These are phyloP conservation scores for Drosophila rellima DNA, from an alignment of 2,888 invertebrate genomes.

Conservation along the genomic window DNA sequence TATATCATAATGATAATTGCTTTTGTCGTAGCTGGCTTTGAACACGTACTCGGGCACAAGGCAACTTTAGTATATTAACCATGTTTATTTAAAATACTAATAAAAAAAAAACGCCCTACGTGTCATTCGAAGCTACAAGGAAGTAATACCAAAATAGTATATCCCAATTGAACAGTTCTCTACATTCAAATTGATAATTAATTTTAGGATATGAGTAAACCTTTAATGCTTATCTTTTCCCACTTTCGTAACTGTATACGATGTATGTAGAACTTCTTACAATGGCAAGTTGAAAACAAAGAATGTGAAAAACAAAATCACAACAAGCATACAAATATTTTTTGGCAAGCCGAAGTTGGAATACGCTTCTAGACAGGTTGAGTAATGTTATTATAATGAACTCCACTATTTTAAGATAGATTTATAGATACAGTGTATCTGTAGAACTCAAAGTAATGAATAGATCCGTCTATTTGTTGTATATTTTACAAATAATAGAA, in stretches of 20 bases:
- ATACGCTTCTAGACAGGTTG: background rate
- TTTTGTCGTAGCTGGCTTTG: conserved; percentile 3
- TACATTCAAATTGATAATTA: conserved; percentile 2
- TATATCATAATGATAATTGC: conserved; percentile 36
- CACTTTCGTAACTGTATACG: conserved; percentile 3
- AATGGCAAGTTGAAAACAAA: conserved; percentile 7
- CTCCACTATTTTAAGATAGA: background rate
- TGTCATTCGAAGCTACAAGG: conserved; percentile 17
- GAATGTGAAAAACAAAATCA: conserved; percentile 7
- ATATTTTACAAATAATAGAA: background rate
- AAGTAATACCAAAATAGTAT: background rate
- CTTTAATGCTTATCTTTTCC: background rate
- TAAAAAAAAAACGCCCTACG: conserved; percentile 25
- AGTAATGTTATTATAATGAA: background rate
- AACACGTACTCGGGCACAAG: conserved; percentile 53
- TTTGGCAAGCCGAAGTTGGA: background rate
- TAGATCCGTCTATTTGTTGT: background rate
- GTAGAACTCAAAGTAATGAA: background rate
- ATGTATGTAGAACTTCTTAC: background rate
- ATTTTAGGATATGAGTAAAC: conserved; percentile 4
- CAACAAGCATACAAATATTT: background rate
- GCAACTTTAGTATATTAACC: conserved; percentile 18
- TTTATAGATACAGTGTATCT: background rate
- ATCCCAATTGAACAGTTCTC: background rate
- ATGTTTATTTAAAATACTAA: conserved; percentile 5